Conservation (phyloP, 2,888 invertebrate species). For the Habrosyne pyritoides region DNA sequence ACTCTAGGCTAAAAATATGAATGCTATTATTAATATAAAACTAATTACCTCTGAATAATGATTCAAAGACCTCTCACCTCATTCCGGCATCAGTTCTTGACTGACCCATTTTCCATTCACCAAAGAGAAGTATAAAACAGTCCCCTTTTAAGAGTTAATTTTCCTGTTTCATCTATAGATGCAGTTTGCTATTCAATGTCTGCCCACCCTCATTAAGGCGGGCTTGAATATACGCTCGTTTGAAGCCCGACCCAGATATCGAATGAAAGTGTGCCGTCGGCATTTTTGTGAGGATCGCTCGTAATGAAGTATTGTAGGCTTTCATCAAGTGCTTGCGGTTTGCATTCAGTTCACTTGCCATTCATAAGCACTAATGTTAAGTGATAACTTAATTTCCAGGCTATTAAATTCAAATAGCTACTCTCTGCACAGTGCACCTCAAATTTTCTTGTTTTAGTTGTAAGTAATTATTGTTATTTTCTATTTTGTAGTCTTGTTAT, state of each 20-base stretch:
- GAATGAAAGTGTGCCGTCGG: constrained; percentile 27
- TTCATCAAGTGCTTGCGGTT: constrained; percentile 19
- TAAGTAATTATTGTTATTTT: too few relatives aligned
- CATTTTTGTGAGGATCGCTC: constrained; percentile 34
- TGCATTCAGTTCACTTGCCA: constrained; percentile 8
- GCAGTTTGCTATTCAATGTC: constrained; percentile 32
- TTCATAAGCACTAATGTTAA: neutral
- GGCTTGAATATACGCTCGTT: constrained; percentile 49
- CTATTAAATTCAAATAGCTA: neutral
- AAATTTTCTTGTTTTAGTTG: too few relatives aligned
- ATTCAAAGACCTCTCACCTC: neutral
- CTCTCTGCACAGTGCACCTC: too few relatives aligned
- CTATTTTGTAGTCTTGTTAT: too few relatives aligned
- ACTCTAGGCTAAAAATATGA: neutral
- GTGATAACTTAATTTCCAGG: neutral
- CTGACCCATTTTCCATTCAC: constrained; percentile 30
- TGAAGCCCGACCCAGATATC: constrained; percentile 50
- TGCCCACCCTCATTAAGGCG: constrained; percentile 54
- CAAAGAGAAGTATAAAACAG: constrained; percentile 30
- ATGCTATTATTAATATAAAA: neutral
- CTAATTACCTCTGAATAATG: neutral
- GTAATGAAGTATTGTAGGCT: constrained; percentile 44
- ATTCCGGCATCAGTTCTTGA: neutral
- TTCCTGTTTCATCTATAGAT: constrained; percentile 48
- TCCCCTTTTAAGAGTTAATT: constrained; percentile 55